Percentiles rank a stretch among this genome's conserved stretches.
Evolutionary conservation across 1,140 invertebrate species (phyloP).

Genomic region (Helicoverpa zea): DNA sequence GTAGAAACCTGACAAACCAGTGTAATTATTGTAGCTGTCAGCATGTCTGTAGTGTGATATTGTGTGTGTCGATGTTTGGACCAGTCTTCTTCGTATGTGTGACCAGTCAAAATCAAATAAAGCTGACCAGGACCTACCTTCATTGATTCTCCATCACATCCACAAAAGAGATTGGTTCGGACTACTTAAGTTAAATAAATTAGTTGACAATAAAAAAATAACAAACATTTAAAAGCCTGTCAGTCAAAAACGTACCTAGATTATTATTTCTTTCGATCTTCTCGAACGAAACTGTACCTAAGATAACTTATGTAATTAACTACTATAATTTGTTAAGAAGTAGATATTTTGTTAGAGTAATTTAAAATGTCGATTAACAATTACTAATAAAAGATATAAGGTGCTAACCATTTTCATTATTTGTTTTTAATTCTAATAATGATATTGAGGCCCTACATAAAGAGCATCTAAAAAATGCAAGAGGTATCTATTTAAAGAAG

Average conservation of each 20-base stretch:
- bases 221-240: constrained; percentile 29
- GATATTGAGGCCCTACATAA: not conserved
- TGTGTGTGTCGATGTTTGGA: constrained; percentile 26
- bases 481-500: not conserved
- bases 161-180: not conserved
- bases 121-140: not conserved
- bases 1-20: constrained; percentile 40
- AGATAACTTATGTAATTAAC: constrained; percentile 76
- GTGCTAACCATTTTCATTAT: constrained; percentile 45
- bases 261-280: constrained; percentile 33
- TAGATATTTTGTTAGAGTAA: constrained; percentile 65
- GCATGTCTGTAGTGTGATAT: constrained; percentile 21
- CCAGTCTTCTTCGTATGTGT: constrained; percentile 14
- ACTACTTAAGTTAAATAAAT: constrained; percentile 28
- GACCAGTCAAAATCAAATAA: not conserved
- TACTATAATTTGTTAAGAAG: constrained; percentile 66
- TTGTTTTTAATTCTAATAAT: constrained; percentile 6
- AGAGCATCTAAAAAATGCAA: no score
- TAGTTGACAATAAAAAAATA: constrained; percentile 32
- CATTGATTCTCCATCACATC: not conserved
- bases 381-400: constrained; percentile 59
- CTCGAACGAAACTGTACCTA: constrained; percentile 63
- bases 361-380: constrained; percentile 78
- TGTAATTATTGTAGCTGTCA: constrained; percentile 48
- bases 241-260: constrained; percentile 25